Evolutionary conservation across 2,113 vertebrate species (phyloP), one percentile per base, ranked within the genome.

Genomic region (Zosterops hypoxanthus): DNA sequence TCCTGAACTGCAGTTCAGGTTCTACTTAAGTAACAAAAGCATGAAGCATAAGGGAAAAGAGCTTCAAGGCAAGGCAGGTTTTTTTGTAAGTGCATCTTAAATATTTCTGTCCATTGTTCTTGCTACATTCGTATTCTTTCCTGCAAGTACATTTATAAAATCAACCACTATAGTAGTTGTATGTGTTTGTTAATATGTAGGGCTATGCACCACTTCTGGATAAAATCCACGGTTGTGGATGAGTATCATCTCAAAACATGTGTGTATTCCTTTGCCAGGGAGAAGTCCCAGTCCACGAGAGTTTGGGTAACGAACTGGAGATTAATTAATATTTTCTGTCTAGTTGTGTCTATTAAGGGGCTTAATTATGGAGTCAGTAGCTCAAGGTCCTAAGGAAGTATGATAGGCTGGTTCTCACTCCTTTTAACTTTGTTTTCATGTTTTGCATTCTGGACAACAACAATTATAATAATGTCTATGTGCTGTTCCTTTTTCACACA

Each of bases 51-150:
- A 85, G 16, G 16, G 21, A 39, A 94, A 89, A 68, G 63, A 86
- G 12, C 55, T 68, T 50, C n/a, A 55, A 82, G 41, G n/a, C 1
- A 7, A 6, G 21, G 34, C 1, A 4, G 11, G 4, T 5, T 1
- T 3, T 50, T 70, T 63, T 69, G 31, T 49, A 50, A 49, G 20
- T 5, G 9, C 28, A 24, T 64, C 44, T 87, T 53, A n/a, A 76
- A 29, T 78, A 59, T 46, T 71, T 13, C 16, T 14, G 6, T 63
- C 11, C 1, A 2, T 55, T 63, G 9, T 36, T 89, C 41, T 77
- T 87, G 39, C 53, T 76, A 24, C 12, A 17, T 44, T 91, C 3
- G 8, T 71, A 71, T 59, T 84, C 29, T 76, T 87, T 64, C 22
- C 9, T 68, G 14, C 15, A 60, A 5, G 9, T 47, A 31, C 16